phyloP scores from a whole-genome alignment of 2,888 invertebrate genomes.

The Lysandra bellargus region DNA sequence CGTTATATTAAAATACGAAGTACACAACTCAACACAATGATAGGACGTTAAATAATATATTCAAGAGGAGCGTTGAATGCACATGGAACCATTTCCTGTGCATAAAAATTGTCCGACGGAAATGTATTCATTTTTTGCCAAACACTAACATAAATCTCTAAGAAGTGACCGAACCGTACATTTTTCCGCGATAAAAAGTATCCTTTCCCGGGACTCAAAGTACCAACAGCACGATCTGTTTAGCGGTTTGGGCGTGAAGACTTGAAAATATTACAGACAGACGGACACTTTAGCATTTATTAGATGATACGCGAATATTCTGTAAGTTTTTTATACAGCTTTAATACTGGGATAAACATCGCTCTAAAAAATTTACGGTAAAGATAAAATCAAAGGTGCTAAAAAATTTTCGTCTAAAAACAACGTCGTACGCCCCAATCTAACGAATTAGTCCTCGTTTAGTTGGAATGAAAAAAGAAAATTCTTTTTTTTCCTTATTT shows the following conservation, averaged over 20 bases:
- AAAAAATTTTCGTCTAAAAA: neutral
- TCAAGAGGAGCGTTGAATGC: neutral
- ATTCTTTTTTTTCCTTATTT: neutral
- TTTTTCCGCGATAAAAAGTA: no score
- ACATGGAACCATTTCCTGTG: neutral
- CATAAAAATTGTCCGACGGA: slow-evolving; percentile 11
- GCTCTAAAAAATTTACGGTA: neutral
- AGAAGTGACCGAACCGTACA: neutral
- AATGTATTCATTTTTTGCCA: neutral
- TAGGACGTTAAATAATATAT: neutral
- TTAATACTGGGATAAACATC: neutral
- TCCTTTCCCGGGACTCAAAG: no score
- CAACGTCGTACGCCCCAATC: neutral
- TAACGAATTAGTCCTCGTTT: neutral
- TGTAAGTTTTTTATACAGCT: neutral
- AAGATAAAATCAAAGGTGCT: neutral
- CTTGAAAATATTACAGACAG: no score
- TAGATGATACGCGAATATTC: neutral
- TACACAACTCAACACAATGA: neutral
- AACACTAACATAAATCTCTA: neutral
- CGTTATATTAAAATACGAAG: neutral
- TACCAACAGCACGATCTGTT: no score
- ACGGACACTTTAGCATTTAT: no score
- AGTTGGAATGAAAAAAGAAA: neutral
- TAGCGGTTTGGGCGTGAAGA: no score